Percentiles rank a stretch among this genome's conserved stretches.
phyloP scores from a whole-genome alignment of 2,113 vertebrate genomes.

The Platycercus adscitus region DNA sequence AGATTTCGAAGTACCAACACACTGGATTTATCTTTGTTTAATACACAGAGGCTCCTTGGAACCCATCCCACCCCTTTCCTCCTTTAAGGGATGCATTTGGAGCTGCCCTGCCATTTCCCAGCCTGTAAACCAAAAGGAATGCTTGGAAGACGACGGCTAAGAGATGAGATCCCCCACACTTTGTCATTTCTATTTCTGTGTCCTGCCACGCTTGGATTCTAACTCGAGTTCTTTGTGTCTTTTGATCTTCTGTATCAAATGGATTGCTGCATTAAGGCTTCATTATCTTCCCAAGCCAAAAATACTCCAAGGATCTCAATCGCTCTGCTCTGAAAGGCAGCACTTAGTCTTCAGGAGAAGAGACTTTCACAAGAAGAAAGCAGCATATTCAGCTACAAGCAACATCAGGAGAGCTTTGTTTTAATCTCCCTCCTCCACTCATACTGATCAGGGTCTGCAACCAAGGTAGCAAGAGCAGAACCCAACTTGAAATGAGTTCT shows the following conservation, averaged over 20 bases:
- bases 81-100: neutral
- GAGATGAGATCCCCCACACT: neutral
- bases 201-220: neutral
- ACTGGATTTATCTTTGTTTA: neutral
- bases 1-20: neutral
- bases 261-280: neutral
- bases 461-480: neutral
- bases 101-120: neutral
- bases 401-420: neutral
- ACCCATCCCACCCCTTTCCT: neutral
- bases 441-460: neutral
- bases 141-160: neutral
- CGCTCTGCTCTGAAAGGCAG: neutral
- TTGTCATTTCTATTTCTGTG: neutral
- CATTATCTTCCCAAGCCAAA: neutral
- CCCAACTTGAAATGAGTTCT: neutral
- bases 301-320: neutral
- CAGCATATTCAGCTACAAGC: neutral
- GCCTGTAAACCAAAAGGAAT: neutral
- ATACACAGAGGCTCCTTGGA: neutral
- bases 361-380: neutral
- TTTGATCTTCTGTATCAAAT: neutral
- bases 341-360: neutral
- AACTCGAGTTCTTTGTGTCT: neutral
- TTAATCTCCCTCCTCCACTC: neutral